Evolutionary conservation across 2,888 invertebrate species (phyloP).

Genomic region (Metacarcinus magister): DNA sequence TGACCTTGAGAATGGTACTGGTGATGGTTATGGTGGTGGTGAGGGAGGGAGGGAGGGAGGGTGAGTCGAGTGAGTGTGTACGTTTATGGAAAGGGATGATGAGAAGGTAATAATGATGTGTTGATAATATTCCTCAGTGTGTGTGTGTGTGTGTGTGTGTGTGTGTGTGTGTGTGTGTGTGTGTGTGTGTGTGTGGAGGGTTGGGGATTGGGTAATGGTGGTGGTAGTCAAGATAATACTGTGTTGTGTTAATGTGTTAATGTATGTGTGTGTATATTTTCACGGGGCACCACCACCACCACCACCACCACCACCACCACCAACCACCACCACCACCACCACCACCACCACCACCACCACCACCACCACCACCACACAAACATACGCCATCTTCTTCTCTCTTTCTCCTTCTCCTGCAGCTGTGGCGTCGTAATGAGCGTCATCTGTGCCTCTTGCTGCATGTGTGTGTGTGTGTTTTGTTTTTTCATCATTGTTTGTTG

Average conservation of each 20-base stretch:
- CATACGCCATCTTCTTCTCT: neutral
- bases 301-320: too few species aligned
- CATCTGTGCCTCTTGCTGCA: neutral
- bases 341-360: too few species aligned
- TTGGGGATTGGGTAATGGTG: neutral
- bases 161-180: conserved; percentile 69
- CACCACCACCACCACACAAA: neutral
- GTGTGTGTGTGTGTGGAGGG: conserved; percentile 50
- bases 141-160: conserved; percentile 65
- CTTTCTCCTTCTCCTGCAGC: neutral
- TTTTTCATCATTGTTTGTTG: neutral
- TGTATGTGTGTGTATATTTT: neutral
- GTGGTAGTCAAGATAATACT: too few species aligned
- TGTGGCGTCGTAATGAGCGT: neutral
- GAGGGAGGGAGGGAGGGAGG: neutral
- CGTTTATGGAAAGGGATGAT: neutral
- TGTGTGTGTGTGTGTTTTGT: neutral
- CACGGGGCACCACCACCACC: too few species aligned
- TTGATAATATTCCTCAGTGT: neutral
- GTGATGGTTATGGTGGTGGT: neutral
- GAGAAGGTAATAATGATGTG: neutral
- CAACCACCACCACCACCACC: too few species aligned
- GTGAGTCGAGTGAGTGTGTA: neutral
- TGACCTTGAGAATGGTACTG: neutral
- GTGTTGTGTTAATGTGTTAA: neutral